Percentiles rank a stretch among this genome's conserved stretches.
These are phyloP conservation scores for Perca schrenkii DNA, from an alignment of 2,113 vertebrate species.

Conservation along the genomic window DNA sequence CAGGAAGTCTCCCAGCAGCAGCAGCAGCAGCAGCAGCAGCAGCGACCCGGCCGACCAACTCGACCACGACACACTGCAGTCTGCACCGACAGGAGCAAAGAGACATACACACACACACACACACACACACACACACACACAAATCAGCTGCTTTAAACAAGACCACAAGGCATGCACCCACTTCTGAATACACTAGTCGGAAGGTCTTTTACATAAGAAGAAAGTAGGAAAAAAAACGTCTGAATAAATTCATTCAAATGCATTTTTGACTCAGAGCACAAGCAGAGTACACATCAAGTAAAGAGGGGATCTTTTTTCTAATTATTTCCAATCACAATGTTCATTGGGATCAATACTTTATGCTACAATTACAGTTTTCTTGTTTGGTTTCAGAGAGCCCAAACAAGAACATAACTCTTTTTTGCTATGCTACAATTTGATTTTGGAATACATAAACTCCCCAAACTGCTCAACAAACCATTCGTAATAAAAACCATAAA, in stretches of 20 bases:
- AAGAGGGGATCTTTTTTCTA: not conserved
- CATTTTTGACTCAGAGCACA: not conserved
- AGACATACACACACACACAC: slow-evolving; percentile 6
- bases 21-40: slow-evolving; percentile 21
- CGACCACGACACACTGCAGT: slow-evolving; percentile 65
- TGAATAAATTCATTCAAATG: not conserved
- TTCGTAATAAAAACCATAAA: not conserved
- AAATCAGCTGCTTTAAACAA: slow-evolving; percentile 31
- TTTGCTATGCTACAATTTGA: not conserved
- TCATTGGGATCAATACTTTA: not conserved
- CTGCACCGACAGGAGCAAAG: slow-evolving; percentile 71
- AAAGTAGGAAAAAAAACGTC: not conserved
- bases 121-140: slow-evolving; percentile 10
- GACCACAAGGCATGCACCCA: not conserved
- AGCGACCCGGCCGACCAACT: slow-evolving; percentile 62
- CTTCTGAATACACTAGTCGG: not conserved
- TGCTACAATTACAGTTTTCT: not conserved
- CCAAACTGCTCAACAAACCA: not conserved
- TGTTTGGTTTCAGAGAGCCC: not conserved
- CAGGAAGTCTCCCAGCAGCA: slow-evolving; percentile 76
- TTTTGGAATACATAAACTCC: not conserved
- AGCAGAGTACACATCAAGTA: not conserved
- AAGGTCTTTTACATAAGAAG: not conserved
- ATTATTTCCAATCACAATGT: not conserved
- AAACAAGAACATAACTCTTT: not conserved